Base-by-base conservation (phyloP, 2,888 invertebrate species). In the Lasioglossum malachurum region DNA sequence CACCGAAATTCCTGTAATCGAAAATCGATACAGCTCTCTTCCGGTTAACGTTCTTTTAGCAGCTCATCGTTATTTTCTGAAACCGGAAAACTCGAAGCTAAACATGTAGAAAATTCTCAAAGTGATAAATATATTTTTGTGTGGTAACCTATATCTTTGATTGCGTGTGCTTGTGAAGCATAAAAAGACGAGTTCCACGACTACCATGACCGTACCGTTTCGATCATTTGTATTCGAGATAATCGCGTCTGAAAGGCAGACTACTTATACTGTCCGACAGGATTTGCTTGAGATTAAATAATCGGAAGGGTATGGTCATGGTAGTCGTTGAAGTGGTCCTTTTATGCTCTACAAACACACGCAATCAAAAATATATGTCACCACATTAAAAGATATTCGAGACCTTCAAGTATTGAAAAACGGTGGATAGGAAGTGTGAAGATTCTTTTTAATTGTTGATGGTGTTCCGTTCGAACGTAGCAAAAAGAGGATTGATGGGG, bases 1-100 rank as follows among this genome's bases (percentile, higher is more conserved):
- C 38, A 46, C 46, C 35, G 77, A 69, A 77, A 49, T 75, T 80
- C 35, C 57, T 80, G 19, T 60, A 71, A 75, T 75, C 81, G 83
- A 81, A 83, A 81, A 49, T 71, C 80, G 38, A 83, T 75, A 49
- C 23, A 10, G 38, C 31, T 53, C 53, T n/a, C 38, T 38, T 69
- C 46, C 53, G 35, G 67, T 53, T 53, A 67, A 53, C 74, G 53
- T 23, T 31, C 27, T 46, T 75, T 60, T 23, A 23, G 23, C 23
- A 53, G 53, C 53, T 2, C 49, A 7, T 49, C 19, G 49, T 23
- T 53, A 53, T 53, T 23, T 23, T 53, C 8, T 23, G 23, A 23
- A 53, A 8, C 23, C 23, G 49, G 10, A 23, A 3, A 53, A n/a
- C 53, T n/a, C 53, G 3, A 53, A n/a, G n/a, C n/a, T n/a, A 23